These are phyloP conservation scores for Teleogryllus occipitalis DNA, from an alignment of 1,140 invertebrate species.

Conservation along the genomic window DNA sequence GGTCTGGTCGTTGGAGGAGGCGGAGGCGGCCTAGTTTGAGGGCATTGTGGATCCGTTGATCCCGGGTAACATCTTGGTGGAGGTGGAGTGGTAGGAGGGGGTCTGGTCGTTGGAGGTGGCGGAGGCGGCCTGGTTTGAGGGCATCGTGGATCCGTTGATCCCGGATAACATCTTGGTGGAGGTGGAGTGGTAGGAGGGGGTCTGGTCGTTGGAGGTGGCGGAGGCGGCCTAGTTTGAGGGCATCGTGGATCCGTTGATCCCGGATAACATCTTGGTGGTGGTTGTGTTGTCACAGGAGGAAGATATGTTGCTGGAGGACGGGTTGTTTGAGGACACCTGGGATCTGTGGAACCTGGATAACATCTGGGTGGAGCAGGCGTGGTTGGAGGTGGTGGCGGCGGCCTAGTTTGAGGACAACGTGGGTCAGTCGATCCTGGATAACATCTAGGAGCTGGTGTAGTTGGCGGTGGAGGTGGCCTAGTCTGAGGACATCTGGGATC, in stretches of 20 bases:
- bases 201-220: slow-evolving; percentile 21
- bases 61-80: slow-evolving; percentile 30
- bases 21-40: slow-evolving; percentile 23
- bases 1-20: slow-evolving; percentile 23
- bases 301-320: slow-evolving; percentile 26
- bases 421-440: slow-evolving; percentile 29
- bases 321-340: slow-evolving; percentile 28
- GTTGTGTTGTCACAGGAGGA: slow-evolving; percentile 24
- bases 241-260: slow-evolving; percentile 35
- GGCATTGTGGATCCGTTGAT: slow-evolving; percentile 35
- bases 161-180: slow-evolving; percentile 27
- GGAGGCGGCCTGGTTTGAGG: slow-evolving; percentile 20
- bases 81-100: slow-evolving; percentile 19
- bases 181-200: slow-evolving; percentile 25
- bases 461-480: slow-evolving; percentile 19
- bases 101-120: slow-evolving; percentile 20
- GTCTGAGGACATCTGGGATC: slow-evolving; percentile 34
- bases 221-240: slow-evolving; percentile 28
- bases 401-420: slow-evolving; percentile 19
- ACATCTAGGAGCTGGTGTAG: slow-evolving; percentile 14
- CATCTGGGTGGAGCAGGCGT: slow-evolving; percentile 22
- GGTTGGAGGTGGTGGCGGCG: slow-evolving; percentile 9
- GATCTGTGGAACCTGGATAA: slow-evolving; percentile 30
- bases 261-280: slow-evolving; percentile 29
- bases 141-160: slow-evolving; percentile 28